Conservation (phyloP, 2,888 invertebrate genomes). For the Trachelus troglodyta region DNA sequence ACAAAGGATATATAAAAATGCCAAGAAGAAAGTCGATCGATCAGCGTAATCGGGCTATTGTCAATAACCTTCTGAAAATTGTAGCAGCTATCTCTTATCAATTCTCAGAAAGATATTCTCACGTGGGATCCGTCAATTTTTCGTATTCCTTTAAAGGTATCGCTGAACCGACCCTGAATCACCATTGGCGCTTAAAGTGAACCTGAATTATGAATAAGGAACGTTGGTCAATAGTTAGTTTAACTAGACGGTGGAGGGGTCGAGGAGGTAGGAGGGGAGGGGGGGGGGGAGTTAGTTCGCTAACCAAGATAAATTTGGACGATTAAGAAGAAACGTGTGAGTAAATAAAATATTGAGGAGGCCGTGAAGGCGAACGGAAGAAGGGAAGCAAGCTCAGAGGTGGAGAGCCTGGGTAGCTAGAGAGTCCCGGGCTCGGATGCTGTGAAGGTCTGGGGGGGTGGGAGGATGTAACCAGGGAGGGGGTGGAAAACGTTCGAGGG, state of each 20-base stretch:
- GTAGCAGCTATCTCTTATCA: background rate
- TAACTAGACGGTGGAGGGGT: background rate
- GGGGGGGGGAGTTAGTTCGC: constrained; percentile 23
- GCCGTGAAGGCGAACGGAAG: constrained; percentile 7
- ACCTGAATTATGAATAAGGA: background rate
- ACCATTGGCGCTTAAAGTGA: background rate
- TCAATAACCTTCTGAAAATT: background rate
- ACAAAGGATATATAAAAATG: background rate
- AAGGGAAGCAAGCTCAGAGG: constrained; percentile 11
- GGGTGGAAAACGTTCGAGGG: background rate
- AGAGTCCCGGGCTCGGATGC: constrained; percentile 13
- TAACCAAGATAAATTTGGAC: constrained; percentile 54
- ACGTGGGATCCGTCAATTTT: background rate
- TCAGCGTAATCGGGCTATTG: background rate
- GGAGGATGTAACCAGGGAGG: background rate
- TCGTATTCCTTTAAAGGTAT: background rate
- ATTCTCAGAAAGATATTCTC: background rate
- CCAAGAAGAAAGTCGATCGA: background rate
- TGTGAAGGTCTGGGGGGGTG: constrained; percentile 8
- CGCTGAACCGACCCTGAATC: background rate
- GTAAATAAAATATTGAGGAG: constrained; percentile 59
- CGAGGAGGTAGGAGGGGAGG: background rate
- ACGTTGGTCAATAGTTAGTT: constrained; percentile 13
- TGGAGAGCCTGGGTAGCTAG: background rate
- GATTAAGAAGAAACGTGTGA: constrained; percentile 37